phyloP scores from a whole-genome alignment of 2,797 vertebrate species.

The Coilia nasus region DNA sequence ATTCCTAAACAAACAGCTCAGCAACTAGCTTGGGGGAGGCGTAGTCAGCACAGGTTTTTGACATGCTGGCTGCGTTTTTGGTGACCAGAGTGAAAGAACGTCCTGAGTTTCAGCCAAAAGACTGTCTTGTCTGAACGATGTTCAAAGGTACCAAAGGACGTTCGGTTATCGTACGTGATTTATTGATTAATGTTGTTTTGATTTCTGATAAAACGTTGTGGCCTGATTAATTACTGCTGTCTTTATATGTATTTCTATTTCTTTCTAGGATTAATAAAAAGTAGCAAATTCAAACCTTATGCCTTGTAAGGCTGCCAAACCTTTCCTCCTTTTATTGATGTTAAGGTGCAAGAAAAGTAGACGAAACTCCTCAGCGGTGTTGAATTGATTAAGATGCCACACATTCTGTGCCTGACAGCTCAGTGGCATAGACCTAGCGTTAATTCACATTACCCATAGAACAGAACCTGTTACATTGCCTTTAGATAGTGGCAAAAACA shows the following conservation, averaged over 20 bases:
- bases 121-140: neutral
- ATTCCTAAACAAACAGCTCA: slow-evolving; percentile 99
- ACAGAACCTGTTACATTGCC: neutral
- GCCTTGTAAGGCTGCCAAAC: neutral
- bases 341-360: neutral
- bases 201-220: neutral
- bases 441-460: neutral
- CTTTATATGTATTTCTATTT: neutral
- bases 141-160: neutral
- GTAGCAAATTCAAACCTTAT: neutral
- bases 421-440: neutral
- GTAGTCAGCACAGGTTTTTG: slow-evolving; percentile 63
- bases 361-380: neutral
- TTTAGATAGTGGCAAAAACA: neutral
- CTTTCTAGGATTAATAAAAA: neutral
- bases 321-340: neutral
- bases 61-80: slow-evolving; percentile 69
- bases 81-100: slow-evolving; percentile 58
- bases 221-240: neutral
- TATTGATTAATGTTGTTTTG: neutral
- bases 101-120: slow-evolving; percentile 20
- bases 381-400: neutral
- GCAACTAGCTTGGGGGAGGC: slow-evolving; percentile 86
- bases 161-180: neutral
- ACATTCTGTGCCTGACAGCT: neutral